Evolutionary conservation across 2,113 vertebrate genomes (phyloP).

Genomic region (Austrofundulus limnaeus): DNA sequence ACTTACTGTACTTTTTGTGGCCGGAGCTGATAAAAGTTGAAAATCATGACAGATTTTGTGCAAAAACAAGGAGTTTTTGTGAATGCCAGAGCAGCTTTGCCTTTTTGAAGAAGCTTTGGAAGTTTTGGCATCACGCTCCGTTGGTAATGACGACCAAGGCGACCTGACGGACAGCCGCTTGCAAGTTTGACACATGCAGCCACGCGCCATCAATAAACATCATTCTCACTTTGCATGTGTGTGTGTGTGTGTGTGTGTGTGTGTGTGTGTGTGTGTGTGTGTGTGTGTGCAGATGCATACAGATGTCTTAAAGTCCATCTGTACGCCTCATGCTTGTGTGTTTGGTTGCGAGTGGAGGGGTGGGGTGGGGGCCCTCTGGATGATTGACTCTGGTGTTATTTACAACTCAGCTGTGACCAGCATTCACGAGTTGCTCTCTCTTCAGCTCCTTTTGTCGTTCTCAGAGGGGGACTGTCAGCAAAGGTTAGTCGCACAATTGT

Average conservation of each 20-base stretch:
- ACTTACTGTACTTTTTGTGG: slow-evolving; percentile 9
- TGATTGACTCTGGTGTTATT: slow-evolving; percentile 74
- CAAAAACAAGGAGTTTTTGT: background rate
- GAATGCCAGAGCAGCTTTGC: background rate
- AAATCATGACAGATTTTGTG: slow-evolving; percentile 1
- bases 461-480: slow-evolving; percentile 22
- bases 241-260: slow-evolving; percentile 4
- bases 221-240: slow-evolving; percentile 37
- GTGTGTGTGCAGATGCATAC: slow-evolving; percentile 17
- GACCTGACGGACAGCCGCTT: slow-evolving; percentile 59
- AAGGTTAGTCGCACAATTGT: slow-evolving; percentile 56
- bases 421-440: slow-evolving; percentile 39
- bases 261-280: slow-evolving; percentile 4
- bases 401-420: slow-evolving; percentile 66
- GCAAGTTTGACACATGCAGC: slow-evolving; percentile 35
- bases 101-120: background rate
- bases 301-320: slow-evolving; percentile 48
- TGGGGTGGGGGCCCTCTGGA: slow-evolving; percentile 30
- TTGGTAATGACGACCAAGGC: slow-evolving; percentile 43
- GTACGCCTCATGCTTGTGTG: slow-evolving; percentile 20
- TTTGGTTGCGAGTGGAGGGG: slow-evolving; percentile 24
- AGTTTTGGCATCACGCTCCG: slow-evolving; percentile 5
- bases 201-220: slow-evolving; percentile 66
- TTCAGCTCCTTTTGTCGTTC: slow-evolving; percentile 20
- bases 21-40: background rate